Conservation (phyloP, 2,113 vertebrate species). For the Tenrec ecaudatus region DNA sequence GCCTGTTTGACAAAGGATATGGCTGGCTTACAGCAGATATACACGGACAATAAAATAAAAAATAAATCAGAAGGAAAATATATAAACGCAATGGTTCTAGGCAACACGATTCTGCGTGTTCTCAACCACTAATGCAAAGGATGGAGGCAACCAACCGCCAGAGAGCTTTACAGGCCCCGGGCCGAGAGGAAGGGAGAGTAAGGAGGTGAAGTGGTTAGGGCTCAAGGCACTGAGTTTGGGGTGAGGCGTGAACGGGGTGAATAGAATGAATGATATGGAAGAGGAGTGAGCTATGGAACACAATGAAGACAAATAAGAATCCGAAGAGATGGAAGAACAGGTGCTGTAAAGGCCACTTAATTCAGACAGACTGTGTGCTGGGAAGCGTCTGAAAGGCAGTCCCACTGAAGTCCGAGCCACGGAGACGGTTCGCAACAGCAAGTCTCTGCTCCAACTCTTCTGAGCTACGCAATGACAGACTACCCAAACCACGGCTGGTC, state of each 20-base stretch:
- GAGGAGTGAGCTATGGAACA: background rate
- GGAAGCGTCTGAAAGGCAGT: background rate
- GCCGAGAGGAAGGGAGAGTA: conserved; percentile 12
- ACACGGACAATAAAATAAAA: conserved; percentile 44
- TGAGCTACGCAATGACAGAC: background rate
- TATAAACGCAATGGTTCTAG: background rate
- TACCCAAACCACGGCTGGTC: background rate
- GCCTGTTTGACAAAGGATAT: conserved; percentile 33
- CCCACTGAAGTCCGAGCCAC: too few species aligned
- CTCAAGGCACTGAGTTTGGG: background rate
- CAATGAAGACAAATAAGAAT: background rate
- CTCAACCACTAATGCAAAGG: conserved; percentile 28
- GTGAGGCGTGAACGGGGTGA: background rate
- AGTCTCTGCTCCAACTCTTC: background rate
- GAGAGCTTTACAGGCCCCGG: background rate
- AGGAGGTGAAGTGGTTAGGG: background rate
- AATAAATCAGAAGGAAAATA: conserved; percentile 34
- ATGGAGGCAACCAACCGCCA: background rate
- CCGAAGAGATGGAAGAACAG: background rate
- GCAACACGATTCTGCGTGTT: background rate
- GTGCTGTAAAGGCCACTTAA: background rate
- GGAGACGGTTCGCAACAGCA: background rate
- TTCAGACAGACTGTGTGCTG: background rate
- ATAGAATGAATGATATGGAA: background rate
- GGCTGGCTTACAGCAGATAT: background rate